A percentile compares a stretch with the other conserved stretches of the same genome.
phyloP scores from a whole-genome alignment of 2,113 vertebrate species.

The Zapornia atra region DNA sequence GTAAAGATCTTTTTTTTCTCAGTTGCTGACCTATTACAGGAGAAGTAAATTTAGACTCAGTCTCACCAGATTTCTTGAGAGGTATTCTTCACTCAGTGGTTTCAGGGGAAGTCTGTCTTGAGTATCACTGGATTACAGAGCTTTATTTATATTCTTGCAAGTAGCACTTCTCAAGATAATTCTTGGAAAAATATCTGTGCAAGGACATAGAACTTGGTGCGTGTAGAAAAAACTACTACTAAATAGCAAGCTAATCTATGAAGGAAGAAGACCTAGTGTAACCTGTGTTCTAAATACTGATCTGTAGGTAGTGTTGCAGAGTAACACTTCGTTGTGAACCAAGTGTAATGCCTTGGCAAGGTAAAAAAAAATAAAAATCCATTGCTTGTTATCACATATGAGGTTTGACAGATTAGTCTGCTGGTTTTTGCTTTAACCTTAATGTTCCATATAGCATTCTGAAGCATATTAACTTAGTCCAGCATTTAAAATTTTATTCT shows the following conservation, averaged over 20 bases:
- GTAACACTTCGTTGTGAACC: neutral
- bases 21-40: neutral
- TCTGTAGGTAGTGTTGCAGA: neutral
- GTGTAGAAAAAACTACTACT: neutral
- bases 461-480: neutral
- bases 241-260: neutral
- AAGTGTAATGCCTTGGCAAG: neutral
- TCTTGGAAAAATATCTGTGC: neutral
- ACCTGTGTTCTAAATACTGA: neutral
- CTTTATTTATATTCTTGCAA: neutral
- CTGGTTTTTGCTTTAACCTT: neutral
- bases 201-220: neutral
- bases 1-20: neutral
- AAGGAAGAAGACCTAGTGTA: neutral
- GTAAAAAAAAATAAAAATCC: neutral
- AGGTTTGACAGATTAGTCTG: neutral
- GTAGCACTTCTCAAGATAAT: neutral
- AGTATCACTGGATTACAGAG: neutral
- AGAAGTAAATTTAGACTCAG: neutral
- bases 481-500: neutral
- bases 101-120: neutral
- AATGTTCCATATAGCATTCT: neutral
- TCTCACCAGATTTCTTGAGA: neutral
- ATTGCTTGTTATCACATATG: neutral
- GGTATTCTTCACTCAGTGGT: accelerated